A percentile compares a stretch with the other conserved stretches of the same genome.
Conservation (phyloP, 2,797 vertebrate species). For the Enteromius treurensis region DNA sequence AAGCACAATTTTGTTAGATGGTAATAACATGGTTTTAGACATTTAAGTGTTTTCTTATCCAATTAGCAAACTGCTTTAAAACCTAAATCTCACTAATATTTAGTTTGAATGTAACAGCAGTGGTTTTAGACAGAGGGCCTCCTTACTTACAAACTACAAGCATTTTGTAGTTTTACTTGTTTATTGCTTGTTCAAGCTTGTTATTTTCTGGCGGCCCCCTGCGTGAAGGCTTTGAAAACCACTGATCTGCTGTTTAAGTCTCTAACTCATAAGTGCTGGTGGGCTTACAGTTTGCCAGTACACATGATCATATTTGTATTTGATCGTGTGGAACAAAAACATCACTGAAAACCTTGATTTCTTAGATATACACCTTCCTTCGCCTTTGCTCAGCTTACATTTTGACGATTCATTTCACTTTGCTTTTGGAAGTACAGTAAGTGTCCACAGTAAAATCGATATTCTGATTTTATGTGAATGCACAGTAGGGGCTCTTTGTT, state of each 20-base stretch:
- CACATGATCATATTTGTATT: not conserved
- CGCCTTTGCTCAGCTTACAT: not conserved
- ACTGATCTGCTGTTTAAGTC: not conserved
- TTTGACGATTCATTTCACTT: constrained; percentile 13
- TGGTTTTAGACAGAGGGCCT: not conserved
- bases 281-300: not conserved
- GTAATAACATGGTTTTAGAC: not conserved
- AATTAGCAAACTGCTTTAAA: not conserved
- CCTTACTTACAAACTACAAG: not conserved
- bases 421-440: constrained; percentile 44
- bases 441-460: constrained; percentile 47
- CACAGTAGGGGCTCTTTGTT: constrained; percentile 33
- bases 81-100: not conserved
- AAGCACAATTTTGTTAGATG: not conserved
- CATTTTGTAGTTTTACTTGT: not conserved
- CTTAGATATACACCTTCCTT: not conserved
- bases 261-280: not conserved
- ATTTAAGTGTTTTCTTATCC: not conserved
- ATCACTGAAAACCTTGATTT: not conserved
- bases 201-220: not conserved
- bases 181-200: not conserved
- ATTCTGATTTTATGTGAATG: constrained; percentile 44
- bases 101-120: not conserved
- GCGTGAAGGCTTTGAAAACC: not conserved
- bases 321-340: constrained; percentile 9